Percentiles rank a stretch among this genome's conserved stretches.
These are phyloP conservation scores for Caiman crocodilus DNA, from an alignment of 2,797 vertebrate genomes.

Conservation along the genomic window DNA sequence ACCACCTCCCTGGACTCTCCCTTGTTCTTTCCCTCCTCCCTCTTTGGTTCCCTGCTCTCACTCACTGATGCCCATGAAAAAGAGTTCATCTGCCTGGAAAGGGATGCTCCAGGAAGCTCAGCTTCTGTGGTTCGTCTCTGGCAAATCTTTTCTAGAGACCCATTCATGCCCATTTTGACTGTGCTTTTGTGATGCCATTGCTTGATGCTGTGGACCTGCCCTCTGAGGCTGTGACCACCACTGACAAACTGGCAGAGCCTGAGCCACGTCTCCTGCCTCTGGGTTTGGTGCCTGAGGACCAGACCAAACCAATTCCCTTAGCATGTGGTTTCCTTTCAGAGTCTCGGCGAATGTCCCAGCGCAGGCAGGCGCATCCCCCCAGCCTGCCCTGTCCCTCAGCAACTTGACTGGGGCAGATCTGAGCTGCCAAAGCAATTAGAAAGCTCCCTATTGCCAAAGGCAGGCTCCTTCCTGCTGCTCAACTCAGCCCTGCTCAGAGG, in stretches of 20 bases:
- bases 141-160: too few species aligned
- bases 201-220: background rate
- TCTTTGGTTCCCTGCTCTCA: background rate
- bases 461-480: too few species aligned
- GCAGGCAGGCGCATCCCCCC: background rate
- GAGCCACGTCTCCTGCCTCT: rapidly evolving
- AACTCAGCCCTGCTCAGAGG: background rate
- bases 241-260: background rate
- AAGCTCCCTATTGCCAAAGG: background rate
- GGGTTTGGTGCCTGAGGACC: background rate
- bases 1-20: background rate
- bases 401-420: background rate
- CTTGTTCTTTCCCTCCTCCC: background rate
- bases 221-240: background rate
- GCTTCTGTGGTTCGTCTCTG: too few species aligned
- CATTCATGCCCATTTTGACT: too few species aligned
- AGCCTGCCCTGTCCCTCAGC: background rate
- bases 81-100: background rate
- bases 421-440: background rate
- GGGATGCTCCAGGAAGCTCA: too few species aligned
- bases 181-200: background rate
- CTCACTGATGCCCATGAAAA: background rate
- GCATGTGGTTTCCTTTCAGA: background rate
- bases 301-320: background rate
- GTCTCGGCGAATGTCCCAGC: background rate